Conservation (phyloP, 2,888 invertebrate genomes). For the Andricus quercusramuli region DNA sequence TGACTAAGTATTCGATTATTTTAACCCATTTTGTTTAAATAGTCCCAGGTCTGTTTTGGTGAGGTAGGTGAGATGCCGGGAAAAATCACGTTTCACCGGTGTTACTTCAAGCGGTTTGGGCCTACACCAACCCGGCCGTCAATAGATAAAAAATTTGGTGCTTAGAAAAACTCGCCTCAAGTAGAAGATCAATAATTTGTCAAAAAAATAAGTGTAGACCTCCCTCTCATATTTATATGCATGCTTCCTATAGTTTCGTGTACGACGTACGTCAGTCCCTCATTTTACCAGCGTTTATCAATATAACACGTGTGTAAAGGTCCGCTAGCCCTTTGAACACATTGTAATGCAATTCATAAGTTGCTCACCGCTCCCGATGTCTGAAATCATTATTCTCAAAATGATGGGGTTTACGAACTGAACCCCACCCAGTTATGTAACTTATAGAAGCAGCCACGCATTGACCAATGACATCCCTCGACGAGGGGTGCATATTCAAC, state of each 20-base stretch:
- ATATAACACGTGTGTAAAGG: constrained; percentile 1
- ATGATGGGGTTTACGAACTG: not conserved
- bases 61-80: too few relatives aligned
- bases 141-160: not conserved
- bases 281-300: not conserved
- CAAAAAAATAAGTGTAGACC: not conserved
- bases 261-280: not conserved
- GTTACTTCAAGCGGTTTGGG: too few relatives aligned
- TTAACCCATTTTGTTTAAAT: too few relatives aligned
- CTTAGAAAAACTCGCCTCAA: not conserved
- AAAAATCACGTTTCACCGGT: too few relatives aligned
- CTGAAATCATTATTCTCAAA: constrained; percentile 8
- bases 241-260: not conserved
- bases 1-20: too few relatives aligned
- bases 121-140: too few relatives aligned
- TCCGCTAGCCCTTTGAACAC: not conserved
- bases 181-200: not conserved
- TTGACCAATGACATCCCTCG: constrained; percentile 1
- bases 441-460: not conserved
- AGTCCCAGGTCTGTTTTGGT: too few relatives aligned
- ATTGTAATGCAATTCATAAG: constrained; percentile 8
- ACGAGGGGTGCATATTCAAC: constrained; percentile 7
- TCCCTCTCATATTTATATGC: not conserved
- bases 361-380: not conserved
- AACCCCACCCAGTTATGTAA: not conserved